Percentiles rank a stretch among this genome's conserved stretches.
phyloP scores from a whole-genome alignment of 2,888 invertebrate genomes.

The Pristionchus exspectatus region DNA sequence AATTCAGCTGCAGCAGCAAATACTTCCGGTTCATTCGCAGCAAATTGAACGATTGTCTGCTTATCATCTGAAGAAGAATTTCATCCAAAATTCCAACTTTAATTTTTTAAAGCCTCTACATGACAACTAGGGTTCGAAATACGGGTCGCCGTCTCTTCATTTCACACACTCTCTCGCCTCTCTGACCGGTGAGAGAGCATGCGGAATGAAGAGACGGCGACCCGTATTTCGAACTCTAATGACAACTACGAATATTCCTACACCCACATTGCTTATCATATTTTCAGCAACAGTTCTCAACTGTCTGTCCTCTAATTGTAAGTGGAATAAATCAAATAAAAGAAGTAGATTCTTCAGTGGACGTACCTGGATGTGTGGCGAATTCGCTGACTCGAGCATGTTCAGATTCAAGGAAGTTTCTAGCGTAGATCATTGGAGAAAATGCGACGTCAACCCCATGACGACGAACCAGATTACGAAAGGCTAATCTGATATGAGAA shows the following conservation, averaged over 20 bases:
- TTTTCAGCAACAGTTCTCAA: too few species aligned
- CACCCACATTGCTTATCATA: too few species aligned
- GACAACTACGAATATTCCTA: not conserved
- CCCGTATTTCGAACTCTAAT: too few species aligned
- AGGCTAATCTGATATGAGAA: conserved; percentile 84
- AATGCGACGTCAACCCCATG: conserved; percentile 92
- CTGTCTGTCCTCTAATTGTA: not conserved
- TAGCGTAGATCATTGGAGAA: conserved; percentile 96
- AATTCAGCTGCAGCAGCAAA: conserved; percentile 91
- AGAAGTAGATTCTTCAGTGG: too few species aligned
- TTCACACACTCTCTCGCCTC: too few species aligned
- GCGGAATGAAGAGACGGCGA: too few species aligned
- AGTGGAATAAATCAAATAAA: not conserved
- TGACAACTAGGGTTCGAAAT: too few species aligned
- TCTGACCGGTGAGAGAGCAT: too few species aligned
- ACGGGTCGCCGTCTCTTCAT: too few species aligned
- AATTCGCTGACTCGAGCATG: conserved; percentile 86
- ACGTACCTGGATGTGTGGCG: conserved; percentile 79
- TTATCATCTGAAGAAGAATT: conserved; percentile 84
- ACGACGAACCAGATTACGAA: conserved; percentile 86
- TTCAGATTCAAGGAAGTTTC: conserved; percentile 90
- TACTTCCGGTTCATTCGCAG: conserved; percentile 89
- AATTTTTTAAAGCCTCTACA: not conserved
- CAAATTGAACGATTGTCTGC: conserved; percentile 95
- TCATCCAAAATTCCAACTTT: not conserved